Conservation (phyloP, 37 sponge, comb jelly and placozoan species). For the Cliona cf. orientalis region DNA sequence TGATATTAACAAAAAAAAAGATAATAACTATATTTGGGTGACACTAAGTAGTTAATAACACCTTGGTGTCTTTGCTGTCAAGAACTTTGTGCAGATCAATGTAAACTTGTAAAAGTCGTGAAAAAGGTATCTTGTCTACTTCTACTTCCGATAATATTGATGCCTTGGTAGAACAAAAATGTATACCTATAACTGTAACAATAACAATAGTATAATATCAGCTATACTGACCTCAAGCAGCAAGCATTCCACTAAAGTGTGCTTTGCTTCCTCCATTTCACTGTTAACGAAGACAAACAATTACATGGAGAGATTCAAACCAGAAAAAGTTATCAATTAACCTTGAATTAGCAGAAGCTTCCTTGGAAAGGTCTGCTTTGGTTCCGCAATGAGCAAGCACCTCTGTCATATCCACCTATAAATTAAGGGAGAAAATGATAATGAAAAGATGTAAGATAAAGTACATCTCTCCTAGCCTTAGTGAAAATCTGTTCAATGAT, state of each 20-base stretch:
- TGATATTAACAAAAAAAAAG: neutral
- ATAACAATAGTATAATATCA: neutral
- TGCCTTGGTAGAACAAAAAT: neutral
- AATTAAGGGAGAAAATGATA: neutral
- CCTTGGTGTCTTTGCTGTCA: slow-evolving; percentile 61
- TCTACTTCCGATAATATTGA: neutral
- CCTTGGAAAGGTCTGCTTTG: slow-evolving; percentile 55
- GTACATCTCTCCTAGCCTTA: neutral
- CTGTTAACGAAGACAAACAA: slow-evolving; percentile 29
- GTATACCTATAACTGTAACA: neutral
- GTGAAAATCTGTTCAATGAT: neutral
- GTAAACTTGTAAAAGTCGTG: slow-evolving; percentile 48
- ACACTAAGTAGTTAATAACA: neutral
- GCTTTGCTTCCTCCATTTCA: slow-evolving; percentile 63
- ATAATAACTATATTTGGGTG: neutral
- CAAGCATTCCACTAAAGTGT: slow-evolving; percentile 39
- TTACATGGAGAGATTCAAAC: neutral
- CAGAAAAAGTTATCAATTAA: neutral
- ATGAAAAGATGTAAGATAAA: neutral
- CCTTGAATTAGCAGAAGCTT: slow-evolving; percentile 53
- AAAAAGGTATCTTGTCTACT: neutral
- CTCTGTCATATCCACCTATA: slow-evolving; percentile 54
- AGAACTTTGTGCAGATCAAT: slow-evolving; percentile 58
- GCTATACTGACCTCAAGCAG: slow-evolving; percentile 38
- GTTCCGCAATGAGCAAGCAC: slow-evolving; percentile 60